Evolutionary conservation across 2,797 vertebrate genomes (phyloP).

Genomic region (Gobionotothen gibberifrons): DNA sequence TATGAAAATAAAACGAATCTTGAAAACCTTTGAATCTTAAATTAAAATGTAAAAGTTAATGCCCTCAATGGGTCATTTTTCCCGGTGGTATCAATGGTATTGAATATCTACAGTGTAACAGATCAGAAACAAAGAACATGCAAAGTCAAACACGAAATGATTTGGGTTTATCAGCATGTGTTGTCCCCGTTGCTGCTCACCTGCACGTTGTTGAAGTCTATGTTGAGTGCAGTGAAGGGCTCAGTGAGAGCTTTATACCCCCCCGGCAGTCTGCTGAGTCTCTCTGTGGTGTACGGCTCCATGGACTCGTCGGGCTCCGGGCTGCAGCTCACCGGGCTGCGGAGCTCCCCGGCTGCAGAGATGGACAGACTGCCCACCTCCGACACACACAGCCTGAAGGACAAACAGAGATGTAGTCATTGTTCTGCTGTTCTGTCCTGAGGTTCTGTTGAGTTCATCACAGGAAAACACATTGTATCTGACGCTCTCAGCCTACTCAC

Average conservation of each 20-base stretch:
- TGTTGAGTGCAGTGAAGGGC: conserved; percentile 88
- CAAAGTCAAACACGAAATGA: conserved; percentile 7
- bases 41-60: no score
- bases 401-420: background rate
- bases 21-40: no score
- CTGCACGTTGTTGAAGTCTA: conserved; percentile 94
- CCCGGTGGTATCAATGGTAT: no score
- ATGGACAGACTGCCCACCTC: conserved; percentile 88
- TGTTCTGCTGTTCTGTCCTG: background rate
- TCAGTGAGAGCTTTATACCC: conserved; percentile 90
- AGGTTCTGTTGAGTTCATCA: background rate
- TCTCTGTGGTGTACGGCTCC: conserved; percentile 97
- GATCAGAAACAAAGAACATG: background rate
- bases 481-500: no score
- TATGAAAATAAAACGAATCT: no score
- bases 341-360: conserved; percentile 85
- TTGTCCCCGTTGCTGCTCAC: conserved; percentile 70
- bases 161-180: no score
- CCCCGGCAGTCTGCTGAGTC: conserved; percentile 91
- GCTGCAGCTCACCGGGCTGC: conserved; percentile 87
- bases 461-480: background rate
- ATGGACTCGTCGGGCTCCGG: conserved; percentile 86
- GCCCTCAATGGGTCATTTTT: no score
- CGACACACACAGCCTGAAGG: conserved; percentile 82
- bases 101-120: no score